Conservation (phyloP, 2,113 vertebrate species). For the Paratilapia polleni region DNA sequence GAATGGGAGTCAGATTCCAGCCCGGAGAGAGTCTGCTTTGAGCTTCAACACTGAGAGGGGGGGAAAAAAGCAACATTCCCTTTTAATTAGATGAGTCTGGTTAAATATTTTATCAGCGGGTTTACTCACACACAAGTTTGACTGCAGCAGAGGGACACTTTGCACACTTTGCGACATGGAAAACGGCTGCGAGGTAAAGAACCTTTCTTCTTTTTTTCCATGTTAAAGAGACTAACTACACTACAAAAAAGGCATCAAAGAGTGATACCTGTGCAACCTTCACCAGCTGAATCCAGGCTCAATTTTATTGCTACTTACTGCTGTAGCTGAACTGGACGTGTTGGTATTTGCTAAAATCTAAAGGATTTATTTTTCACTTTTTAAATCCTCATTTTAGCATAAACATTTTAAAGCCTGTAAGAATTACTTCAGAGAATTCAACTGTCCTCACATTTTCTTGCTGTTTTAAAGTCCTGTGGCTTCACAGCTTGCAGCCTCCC, state of each 20-base stretch:
- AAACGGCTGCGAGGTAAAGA: conserved; percentile 52
- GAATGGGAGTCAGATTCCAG: conserved; percentile 58
- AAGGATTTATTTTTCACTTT: not conserved
- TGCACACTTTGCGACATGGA: conserved; percentile 43
- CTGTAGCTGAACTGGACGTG: fast-evolving
- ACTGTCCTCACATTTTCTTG: not conserved
- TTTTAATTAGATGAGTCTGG: not conserved
- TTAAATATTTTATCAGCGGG: not conserved
- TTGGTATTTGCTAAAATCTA: not conserved
- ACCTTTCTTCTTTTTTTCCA: not conserved
- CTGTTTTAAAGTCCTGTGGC: fast-evolving
- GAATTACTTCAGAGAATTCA: not conserved
- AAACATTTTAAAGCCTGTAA: not conserved
- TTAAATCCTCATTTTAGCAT: not conserved
- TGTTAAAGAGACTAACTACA: fast-evolving
- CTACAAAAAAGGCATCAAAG: no score
- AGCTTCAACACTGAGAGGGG: not conserved
- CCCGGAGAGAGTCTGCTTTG: not conserved
- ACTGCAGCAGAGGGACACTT: not conserved
- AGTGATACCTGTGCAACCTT: no score
- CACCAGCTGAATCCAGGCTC: not conserved
- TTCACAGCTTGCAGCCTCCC: not conserved
- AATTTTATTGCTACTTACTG: not conserved
- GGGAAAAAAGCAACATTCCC: not conserved
- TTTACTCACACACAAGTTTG: not conserved